Conservation (phyloP, 2,888 invertebrate genomes). For the Acanthosepion pharaonis region DNA sequence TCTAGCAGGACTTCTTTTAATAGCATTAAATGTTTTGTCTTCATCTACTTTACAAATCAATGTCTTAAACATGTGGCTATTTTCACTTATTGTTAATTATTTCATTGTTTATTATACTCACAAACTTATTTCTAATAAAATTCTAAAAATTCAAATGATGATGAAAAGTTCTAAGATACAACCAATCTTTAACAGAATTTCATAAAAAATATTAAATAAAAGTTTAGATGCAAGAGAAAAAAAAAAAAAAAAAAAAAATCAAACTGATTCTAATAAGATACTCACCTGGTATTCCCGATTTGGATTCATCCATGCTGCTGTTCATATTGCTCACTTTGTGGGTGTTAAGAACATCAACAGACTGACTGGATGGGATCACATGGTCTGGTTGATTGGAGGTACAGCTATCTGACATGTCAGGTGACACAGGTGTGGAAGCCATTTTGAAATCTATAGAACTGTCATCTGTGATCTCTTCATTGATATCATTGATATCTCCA, state of each 20-base stretch:
- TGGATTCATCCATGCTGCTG: constrained; percentile 46
- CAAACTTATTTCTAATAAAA: too few species aligned
- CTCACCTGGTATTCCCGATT: constrained; percentile 48
- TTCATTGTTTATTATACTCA: too few species aligned
- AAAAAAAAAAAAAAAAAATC: neutral
- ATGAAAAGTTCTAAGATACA: too few species aligned
- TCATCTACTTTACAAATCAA: too few species aligned
- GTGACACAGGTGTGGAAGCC: constrained; percentile 50
- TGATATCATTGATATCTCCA: constrained; percentile 79
- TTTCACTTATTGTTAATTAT: too few species aligned
- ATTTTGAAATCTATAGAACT: constrained; percentile 51
- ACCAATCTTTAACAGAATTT: too few species aligned
- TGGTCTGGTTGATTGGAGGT: constrained; percentile 51
- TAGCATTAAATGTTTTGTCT: too few species aligned
- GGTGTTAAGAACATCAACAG: constrained; percentile 58
- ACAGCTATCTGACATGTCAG: constrained; percentile 50
- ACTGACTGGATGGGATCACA: constrained; percentile 57
- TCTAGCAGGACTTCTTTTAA: too few species aligned
- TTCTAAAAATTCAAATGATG: too few species aligned
- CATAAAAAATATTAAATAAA: neutral
- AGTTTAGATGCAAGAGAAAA: neutral
- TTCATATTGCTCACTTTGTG: constrained; percentile 46
- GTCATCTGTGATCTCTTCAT: constrained; percentile 62
- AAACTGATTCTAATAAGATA: neutral
- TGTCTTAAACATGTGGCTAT: too few species aligned